Base-by-base conservation (phyloP, 2,888 invertebrate genomes). In the Sabatieria punctata region DNA sequence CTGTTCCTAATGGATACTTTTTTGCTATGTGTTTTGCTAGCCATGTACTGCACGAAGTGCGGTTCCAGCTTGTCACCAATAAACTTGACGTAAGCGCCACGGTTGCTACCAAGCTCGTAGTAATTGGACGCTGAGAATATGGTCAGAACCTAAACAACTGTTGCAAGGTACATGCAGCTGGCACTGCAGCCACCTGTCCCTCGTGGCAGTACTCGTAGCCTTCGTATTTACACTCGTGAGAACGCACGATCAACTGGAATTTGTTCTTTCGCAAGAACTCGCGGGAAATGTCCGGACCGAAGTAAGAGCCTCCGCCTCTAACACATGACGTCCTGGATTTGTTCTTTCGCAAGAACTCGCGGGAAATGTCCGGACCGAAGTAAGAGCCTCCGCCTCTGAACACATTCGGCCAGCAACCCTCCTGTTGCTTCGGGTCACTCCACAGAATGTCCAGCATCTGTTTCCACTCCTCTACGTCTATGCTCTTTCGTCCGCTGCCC, bases 91-190 rank as follows among this genome's bases (percentile, higher is more conserved):
- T 86, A 91, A 0, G 89, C 89, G 0, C 88, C 89, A 59, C 85
- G 82, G 67, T 88, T 88, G 30, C 85, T 85, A 4, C 86, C 88
- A 52, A 83, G 74, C 63, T 88, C 88, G 69, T 91, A 91, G 68
- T 91, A 91, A 69, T 88, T 89, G n/a, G 89, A 89, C 2, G 89
- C 89, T 1, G 89, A 89, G 70, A 91, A 91, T 56, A 91, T 81
- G 38, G 89, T 89, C 59, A 91, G 77, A 44, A 85, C 82, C 85
- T n/a, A n/a, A 51, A 67, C 68, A 66, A 61, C 53, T 69, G 66
- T 38, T 30, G 30, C 30, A 30, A 30, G 8, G 8, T 11, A 11
- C 30, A 30, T 8, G 15, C 15, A 41, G 4, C 13, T 41, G 41
- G 22, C 36, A 11, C 15, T 30, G 8, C 30, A 30, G 15, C 15